These are phyloP conservation scores for Metallyticus violacea DNA, from an alignment of 2,888 invertebrate genomes.

Conservation along the genomic window DNA sequence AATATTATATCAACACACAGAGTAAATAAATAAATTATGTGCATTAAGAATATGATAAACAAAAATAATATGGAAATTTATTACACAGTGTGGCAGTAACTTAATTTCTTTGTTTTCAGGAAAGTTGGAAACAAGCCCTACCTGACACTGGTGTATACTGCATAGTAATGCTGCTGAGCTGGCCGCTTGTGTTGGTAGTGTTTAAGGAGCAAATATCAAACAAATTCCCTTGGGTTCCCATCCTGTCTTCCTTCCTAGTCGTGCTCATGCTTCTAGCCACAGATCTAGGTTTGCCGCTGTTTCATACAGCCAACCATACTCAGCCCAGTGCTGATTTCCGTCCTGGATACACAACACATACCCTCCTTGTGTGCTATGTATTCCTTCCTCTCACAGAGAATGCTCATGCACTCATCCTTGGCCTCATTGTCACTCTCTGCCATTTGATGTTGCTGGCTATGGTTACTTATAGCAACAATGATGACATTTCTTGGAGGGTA, in stretches of 20 bases:
- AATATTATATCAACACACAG: too few relatives aligned
- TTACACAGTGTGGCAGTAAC: too few relatives aligned
- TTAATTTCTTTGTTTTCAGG: slow-evolving; percentile 37
- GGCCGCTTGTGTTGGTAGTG: slow-evolving; percentile 49
- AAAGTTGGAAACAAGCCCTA: slow-evolving; percentile 41
- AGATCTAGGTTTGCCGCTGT: slow-evolving; percentile 66
- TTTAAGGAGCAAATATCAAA: slow-evolving; percentile 49
- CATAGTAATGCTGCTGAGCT: slow-evolving; percentile 46
- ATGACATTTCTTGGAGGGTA: slow-evolving; percentile 47
- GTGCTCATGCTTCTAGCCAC: slow-evolving; percentile 54
- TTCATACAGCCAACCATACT: slow-evolving; percentile 48
- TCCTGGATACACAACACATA: slow-evolving; percentile 69
- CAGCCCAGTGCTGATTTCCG: slow-evolving; percentile 41
- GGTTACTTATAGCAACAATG: slow-evolving; percentile 52
- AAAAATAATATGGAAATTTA: neutral
- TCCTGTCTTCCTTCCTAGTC: slow-evolving; percentile 46
- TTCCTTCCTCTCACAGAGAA: slow-evolving; percentile 79
- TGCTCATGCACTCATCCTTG: slow-evolving; percentile 66
- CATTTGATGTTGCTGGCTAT: slow-evolving; percentile 61
- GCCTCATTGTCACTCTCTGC: slow-evolving; percentile 62
- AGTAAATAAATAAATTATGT: too few relatives aligned
- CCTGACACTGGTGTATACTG: slow-evolving; percentile 52
- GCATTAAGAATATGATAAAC: too few relatives aligned
- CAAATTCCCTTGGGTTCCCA: slow-evolving; percentile 45
- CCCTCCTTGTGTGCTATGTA: slow-evolving; percentile 76